Evolutionary conservation across 2,888 invertebrate species (phyloP), one percentile per base, ranked within the genome.

Genomic region (Acanthosepion esculentum): DNA sequence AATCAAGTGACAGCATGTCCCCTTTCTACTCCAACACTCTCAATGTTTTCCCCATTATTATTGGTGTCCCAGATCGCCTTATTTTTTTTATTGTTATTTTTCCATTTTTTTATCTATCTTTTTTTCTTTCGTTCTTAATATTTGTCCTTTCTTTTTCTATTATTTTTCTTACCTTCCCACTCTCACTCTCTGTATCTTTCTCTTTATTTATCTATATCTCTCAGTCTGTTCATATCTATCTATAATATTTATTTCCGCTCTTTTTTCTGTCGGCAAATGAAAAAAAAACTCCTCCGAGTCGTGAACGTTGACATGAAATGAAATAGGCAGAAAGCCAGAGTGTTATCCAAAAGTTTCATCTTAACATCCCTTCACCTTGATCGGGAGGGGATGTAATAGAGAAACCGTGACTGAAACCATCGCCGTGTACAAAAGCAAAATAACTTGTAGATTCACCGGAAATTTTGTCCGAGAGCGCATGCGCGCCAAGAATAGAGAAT

Each of bases 281-380:
- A 78, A 78, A 78, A n/a, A 78, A 78, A 78, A 78, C 78, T n/a
- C 78, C 78, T 12, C n/a, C n/a, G 0, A 78, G 78, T 78, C 15
- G 78, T 78, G 78, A 78, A 78, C 78, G n/a, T 78, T 78, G 78
- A 78, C 78, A n/a, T 78, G 78, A n/a, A 78, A 78, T 78, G 78
- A 33, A 78, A 78, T 33, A n/a, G n/a, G 78, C 78, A 78, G 78
- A 78, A 78, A 78, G 78, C 78, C 78, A 78, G 78, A 78, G n/a
- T 78, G 78, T 78, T 78, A 78, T 78, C 78, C 78, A 78, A 78
- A 78, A 78, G 78, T 78, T n/a, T 78, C n/a, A n/a, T 33, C 78
- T 78, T 78, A 78, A 78, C 78, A 33, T 33, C 78, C 78, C 33
- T 78, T 33, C 12, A 78, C n/a, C 78, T 4, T 15, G n/a, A 78